Evolutionary conservation across 2,797 vertebrate genomes (phyloP).

Genomic region (Ctenochaetus hawaiiensis): DNA sequence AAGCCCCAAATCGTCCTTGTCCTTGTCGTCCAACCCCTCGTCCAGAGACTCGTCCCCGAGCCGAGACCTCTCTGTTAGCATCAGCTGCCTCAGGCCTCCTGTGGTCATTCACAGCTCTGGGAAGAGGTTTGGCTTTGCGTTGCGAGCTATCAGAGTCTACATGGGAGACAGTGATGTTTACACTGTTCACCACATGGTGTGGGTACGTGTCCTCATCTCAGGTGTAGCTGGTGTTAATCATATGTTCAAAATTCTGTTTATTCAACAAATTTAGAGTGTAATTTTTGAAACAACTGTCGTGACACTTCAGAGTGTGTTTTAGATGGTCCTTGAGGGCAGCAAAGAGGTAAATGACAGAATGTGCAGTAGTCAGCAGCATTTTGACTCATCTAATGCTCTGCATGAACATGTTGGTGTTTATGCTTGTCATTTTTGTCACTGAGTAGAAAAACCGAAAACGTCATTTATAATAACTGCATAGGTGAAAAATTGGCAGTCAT

Average conservation of each 20-base stretch:
- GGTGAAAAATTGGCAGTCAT: neutral
- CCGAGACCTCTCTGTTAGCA: conserved; percentile 76
- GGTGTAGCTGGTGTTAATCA: neutral
- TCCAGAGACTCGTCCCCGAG: conserved; percentile 85
- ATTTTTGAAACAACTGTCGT: neutral
- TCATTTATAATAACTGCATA: conserved; percentile 18
- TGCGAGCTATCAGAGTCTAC: conserved; percentile 83
- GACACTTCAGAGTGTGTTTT: neutral
- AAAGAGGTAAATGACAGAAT: too few relatives aligned
- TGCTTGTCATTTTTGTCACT: neutral
- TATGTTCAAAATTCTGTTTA: neutral
- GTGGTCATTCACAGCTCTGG: conserved; percentile 85
- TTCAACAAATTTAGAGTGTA: neutral
- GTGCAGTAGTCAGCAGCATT: neutral
- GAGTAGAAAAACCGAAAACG: neutral
- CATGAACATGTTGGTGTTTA: neutral
- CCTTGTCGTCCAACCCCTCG: conserved; percentile 84
- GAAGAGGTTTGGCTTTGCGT: conserved; percentile 83
- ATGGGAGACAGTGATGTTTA: conserved; percentile 84
- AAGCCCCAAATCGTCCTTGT: conserved; percentile 83
- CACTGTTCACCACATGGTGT: conserved; percentile 86
- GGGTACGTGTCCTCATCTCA: conserved; percentile 71
- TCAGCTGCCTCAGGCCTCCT: conserved; percentile 81
- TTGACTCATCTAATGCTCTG: neutral
- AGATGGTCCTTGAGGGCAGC: neutral